phyloP scores from a whole-genome alignment of 2,888 invertebrate species.

The Agrochola circellaris region DNA sequence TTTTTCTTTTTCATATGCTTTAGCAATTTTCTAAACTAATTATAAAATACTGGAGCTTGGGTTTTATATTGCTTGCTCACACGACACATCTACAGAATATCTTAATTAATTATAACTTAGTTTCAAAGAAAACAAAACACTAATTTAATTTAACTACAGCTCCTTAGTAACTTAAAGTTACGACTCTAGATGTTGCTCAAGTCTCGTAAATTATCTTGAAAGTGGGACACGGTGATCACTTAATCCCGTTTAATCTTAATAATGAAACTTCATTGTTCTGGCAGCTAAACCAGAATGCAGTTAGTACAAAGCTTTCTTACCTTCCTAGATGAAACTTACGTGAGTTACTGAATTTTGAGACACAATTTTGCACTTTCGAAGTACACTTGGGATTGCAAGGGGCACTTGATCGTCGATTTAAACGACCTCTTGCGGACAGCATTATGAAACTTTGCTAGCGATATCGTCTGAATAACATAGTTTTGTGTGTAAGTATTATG shows the following conservation, averaged over 20 bases:
- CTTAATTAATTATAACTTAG: background rate
- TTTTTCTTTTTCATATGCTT: conserved; percentile 31
- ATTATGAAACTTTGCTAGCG: conserved; percentile 38
- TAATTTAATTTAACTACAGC: conserved; percentile 1
- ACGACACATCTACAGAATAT: background rate
- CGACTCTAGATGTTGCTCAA: background rate
- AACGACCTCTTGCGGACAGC: conserved; percentile 32
- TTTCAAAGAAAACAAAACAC: background rate
- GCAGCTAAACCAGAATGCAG: conserved; percentile 39
- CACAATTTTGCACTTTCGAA: conserved; percentile 65
- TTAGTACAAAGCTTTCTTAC: conserved; percentile 50
- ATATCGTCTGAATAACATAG: conserved; percentile 12
- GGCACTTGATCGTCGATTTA: conserved; percentile 41
- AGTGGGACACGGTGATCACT: conserved; percentile 25
- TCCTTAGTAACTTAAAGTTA: conserved; percentile 16
- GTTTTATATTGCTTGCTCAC: background rate
- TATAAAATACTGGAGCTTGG: conserved; percentile 2
- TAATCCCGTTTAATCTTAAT: conserved; percentile 49
- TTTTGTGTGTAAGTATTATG: background rate
- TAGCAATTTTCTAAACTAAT: conserved; percentile 18
- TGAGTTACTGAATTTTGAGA: conserved; percentile 55
- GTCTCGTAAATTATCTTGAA: conserved; percentile 44
- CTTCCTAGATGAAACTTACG: conserved; percentile 60
- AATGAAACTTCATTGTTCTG: conserved; percentile 43
- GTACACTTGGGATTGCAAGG: conserved; percentile 42